Percentiles rank a stretch among this genome's conserved stretches.
Conservation (phyloP, 2,113 vertebrate genomes). For the Dicerorhinus sumatrensis region DNA sequence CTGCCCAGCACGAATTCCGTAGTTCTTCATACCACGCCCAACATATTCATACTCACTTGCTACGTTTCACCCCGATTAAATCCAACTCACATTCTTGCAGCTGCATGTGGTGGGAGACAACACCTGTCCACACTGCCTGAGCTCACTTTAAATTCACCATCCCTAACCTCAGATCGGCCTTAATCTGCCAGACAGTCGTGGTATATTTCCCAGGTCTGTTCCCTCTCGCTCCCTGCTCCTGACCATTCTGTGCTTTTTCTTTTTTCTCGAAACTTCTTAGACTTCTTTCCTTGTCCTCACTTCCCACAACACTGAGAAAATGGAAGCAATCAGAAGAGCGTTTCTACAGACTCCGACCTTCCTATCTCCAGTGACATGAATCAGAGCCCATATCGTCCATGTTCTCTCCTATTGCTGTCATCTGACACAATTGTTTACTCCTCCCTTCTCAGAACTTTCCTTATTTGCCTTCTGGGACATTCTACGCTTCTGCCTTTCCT, state of each 20-base stretch:
- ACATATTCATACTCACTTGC: neutral
- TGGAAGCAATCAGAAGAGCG: neutral
- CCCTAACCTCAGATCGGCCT: neutral
- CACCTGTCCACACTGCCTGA: neutral
- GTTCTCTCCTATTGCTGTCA: neutral
- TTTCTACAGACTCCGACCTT: neutral
- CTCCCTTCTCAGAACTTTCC: neutral
- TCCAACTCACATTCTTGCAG: neutral
- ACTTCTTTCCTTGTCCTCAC: neutral
- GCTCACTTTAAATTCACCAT: neutral
- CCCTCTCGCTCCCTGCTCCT: neutral
- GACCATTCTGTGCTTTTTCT: neutral
- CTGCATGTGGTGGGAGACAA: neutral
- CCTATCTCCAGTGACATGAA: neutral
- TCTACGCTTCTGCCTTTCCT: neutral
- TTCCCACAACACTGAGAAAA: neutral
- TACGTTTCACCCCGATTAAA: neutral
- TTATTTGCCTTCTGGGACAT: neutral
- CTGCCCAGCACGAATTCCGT: neutral
- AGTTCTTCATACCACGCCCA: neutral
- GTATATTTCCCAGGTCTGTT: neutral
- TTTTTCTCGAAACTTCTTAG: neutral
- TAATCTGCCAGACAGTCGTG: neutral
- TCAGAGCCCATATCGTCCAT: neutral
- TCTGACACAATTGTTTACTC: neutral